Evolutionary conservation across 92 coral and sea anemone species (phyloP), one percentile per base, ranked within the genome.

Genomic region (Actinostola sp.): DNA sequence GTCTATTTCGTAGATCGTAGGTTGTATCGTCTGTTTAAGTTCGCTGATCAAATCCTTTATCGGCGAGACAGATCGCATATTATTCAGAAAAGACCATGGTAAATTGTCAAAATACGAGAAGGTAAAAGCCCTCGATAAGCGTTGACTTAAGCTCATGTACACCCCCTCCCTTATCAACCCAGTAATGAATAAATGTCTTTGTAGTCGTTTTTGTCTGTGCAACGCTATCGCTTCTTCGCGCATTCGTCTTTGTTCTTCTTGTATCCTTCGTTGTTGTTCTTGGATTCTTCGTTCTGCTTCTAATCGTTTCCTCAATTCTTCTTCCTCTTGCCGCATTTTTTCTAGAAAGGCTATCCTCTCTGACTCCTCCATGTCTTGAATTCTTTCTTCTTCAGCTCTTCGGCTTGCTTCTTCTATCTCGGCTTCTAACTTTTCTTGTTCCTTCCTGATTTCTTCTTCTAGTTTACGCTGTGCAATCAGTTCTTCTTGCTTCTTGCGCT

Each of bases 391-490:
- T 39, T 95, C 93, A 50, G 87, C 99, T 14, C 97, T 82, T 44
- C 88, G 74, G 17, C 84, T 77, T 9, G 93, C 97, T 44, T 84
- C 96, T 66, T 89, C 99, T 17, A 95, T 67, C 52, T 92, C 92
- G 2, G 76, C 85, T 59, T 95, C 99, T 16, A 95, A 69, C 39
- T 80, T 84, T 17, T 95, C 99, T 67, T 88, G 92, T 58, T 95
- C 99, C 66, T 72, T 50, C 34, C 92, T 82, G 41, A 95, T 57
- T 32, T 95, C 99, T 55, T 95, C 99, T 25, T 95, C 99, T 0
- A 88, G 82, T 78, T 95, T 92, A 24, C 99, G 80, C 39, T 92
- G 88, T 56, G 97, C 97, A 3, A 92, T 52, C 15, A 88, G 57
- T 64, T 83, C 95, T n/a, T n/a, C n/a, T 33, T 88, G 89, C 55